Percentiles rank a stretch among this genome's conserved stretches.
Evolutionary conservation across 2,113 vertebrate genomes (phyloP).

Genomic region (Sus scrofa): DNA sequence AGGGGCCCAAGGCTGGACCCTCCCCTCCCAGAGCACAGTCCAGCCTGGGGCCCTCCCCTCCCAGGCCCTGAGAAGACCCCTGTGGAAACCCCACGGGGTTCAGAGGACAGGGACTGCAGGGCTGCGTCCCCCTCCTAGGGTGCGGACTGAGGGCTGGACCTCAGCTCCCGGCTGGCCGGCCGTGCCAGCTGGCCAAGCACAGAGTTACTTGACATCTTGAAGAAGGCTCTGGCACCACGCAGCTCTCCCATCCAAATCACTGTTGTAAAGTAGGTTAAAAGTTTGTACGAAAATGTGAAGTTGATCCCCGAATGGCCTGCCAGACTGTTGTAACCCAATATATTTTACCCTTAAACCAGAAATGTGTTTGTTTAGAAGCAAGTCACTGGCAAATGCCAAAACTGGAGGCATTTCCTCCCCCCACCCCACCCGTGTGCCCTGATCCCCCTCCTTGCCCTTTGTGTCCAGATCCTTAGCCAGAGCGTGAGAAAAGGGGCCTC

Average conservation of each 20-base stretch:
- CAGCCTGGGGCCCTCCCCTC: not conserved
- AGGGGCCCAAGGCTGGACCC: not conserved
- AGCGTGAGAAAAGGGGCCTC: slow-evolving; percentile 56
- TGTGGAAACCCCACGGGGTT: not conserved
- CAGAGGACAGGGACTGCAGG: not conserved
- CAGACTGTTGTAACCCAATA: slow-evolving; percentile 79
- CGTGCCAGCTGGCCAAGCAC: slow-evolving; percentile 61
- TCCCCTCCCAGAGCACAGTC: not conserved
- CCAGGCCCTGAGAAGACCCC: not conserved
- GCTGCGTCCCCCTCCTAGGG: not conserved
- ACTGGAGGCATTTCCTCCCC: slow-evolving; percentile 78
- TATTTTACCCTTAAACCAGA: slow-evolving; percentile 85
- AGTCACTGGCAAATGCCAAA: slow-evolving; percentile 82
- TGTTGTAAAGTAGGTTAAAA: slow-evolving; percentile 78
- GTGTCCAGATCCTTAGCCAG: slow-evolving; percentile 41
- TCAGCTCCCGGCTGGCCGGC: slow-evolving; percentile 26
- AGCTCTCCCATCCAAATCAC: slow-evolving; percentile 70
- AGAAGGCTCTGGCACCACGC: slow-evolving; percentile 64
- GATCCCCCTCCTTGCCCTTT: slow-evolving; percentile 60
- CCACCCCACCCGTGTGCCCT: slow-evolving; percentile 51
- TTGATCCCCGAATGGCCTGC: slow-evolving; percentile 75
- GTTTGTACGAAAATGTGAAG: slow-evolving; percentile 77
- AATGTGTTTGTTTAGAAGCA: slow-evolving; percentile 80
- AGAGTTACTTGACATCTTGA: slow-evolving; percentile 68
- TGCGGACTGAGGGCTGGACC: not conserved